A percentile compares a stretch with the other conserved stretches of the same genome.
phyloP scores from a whole-genome alignment of 2,797 vertebrate genomes.

The Fratercula arctica region DNA sequence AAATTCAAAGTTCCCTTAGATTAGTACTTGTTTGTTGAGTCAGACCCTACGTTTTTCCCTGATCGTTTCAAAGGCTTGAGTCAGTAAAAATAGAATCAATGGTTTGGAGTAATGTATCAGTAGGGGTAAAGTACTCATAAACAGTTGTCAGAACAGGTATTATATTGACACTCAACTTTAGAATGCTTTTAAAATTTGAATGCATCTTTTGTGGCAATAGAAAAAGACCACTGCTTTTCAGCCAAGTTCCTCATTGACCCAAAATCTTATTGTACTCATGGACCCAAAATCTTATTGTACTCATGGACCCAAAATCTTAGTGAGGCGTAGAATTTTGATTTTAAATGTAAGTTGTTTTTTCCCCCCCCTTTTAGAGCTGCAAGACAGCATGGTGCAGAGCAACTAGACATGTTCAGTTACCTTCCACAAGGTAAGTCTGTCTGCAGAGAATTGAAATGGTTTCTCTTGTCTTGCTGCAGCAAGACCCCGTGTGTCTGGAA shows the following conservation, averaged over 20 bases:
- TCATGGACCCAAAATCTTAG: too few relatives aligned
- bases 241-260: not conserved
- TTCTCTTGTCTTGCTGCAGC: too few relatives aligned
- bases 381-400: not conserved
- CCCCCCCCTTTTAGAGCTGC: not conserved
- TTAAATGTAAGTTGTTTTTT: not conserved
- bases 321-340: not conserved
- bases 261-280: not conserved
- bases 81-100: not conserved
- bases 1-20: not conserved
- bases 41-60: not conserved
- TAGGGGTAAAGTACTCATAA: not conserved
- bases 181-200: not conserved
- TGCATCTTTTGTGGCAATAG: not conserved
- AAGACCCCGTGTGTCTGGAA: not conserved
- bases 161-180: not conserved
- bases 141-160: not conserved
- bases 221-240: not conserved
- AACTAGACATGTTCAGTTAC: fast-evolving
- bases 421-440: not conserved
- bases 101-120: not conserved
- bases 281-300: not conserved
- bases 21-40: not conserved
- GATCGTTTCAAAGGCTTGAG: not conserved
- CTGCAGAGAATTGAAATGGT: not conserved